A percentile compares a stretch with the other conserved stretches of the same genome.
Evolutionary conservation across 53 echinoderm and acorn worm genomes (phyloP).

Genomic region (Crossaster papposus): DNA sequence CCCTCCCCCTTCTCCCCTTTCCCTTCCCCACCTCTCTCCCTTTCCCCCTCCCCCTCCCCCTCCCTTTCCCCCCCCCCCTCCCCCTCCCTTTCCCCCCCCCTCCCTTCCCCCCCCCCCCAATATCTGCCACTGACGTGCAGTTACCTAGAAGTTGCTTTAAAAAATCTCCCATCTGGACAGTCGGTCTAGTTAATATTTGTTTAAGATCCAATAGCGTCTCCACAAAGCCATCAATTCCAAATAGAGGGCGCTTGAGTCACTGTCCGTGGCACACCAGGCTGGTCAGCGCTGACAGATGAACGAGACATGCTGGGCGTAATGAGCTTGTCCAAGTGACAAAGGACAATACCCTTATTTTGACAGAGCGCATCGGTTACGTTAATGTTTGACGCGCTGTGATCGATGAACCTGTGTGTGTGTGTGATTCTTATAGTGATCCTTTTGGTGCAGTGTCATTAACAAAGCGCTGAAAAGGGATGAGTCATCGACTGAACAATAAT

Average conservation of each 20-base stretch:
- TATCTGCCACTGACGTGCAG: too few relatives aligned
- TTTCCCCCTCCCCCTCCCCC: too few relatives aligned
- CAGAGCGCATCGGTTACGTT: not conserved
- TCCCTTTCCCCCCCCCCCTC: too few relatives aligned
- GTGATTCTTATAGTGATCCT: not conserved
- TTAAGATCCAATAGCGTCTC: not conserved
- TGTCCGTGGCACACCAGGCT: not conserved
- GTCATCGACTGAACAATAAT: slow-evolving; percentile 18
- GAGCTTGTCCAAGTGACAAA: slow-evolving; percentile 31
- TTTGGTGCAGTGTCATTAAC: slow-evolving; percentile 2
- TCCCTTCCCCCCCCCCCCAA: too few relatives aligned
- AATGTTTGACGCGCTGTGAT: not conserved
- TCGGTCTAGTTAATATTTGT: slow-evolving; percentile 1
- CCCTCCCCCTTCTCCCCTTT: too few relatives aligned
- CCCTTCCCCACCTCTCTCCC: too few relatives aligned
- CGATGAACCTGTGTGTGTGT: not conserved
- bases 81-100: too few relatives aligned
- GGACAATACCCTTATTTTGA: not conserved
- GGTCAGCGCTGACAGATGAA: slow-evolving; percentile 12
- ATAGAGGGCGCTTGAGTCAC: slow-evolving; percentile 18
- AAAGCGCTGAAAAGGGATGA: slow-evolving; percentile 26
- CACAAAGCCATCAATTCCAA: slow-evolving; percentile 29
- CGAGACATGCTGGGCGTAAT: not conserved
- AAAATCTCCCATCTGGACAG: not conserved
- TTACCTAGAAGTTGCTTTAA: not conserved